phyloP scores from a whole-genome alignment of 2,888 invertebrate species.

The Pterobdella sp. region DNA sequence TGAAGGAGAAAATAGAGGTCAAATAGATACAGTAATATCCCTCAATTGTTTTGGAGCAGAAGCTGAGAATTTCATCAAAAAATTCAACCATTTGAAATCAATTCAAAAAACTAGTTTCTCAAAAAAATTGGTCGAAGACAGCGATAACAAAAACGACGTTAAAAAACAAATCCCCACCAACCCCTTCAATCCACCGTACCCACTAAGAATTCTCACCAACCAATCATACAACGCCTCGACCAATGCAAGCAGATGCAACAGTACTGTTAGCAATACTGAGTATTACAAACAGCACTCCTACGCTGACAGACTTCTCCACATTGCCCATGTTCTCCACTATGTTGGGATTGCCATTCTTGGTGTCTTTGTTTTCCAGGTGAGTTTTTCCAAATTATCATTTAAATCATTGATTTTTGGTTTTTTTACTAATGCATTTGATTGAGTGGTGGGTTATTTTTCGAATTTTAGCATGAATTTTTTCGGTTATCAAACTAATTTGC shows the following conservation, averaged over 20 bases:
- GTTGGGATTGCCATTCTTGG: conserved; percentile 39
- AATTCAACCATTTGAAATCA: too few relatives aligned
- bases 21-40: too few relatives aligned
- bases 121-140: neutral
- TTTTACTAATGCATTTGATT: too few relatives aligned
- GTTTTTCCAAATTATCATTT: too few relatives aligned
- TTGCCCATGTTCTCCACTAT: conserved; percentile 38
- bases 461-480: too few relatives aligned
- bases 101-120: too few relatives aligned
- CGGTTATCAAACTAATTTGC: too few relatives aligned
- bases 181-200: neutral
- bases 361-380: conserved; percentile 39
- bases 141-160: neutral
- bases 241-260: neutral
- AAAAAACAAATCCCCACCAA: neutral
- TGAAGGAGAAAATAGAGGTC: too few relatives aligned
- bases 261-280: neutral
- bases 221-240: neutral
- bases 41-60: too few relatives aligned
- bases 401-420: too few relatives aligned
- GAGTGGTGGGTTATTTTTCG: too few relatives aligned
- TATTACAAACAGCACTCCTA: conserved; percentile 30
- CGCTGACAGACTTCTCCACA: conserved; percentile 33
- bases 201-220: neutral
- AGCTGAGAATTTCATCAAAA: too few relatives aligned